Conservation (phyloP, 2,888 invertebrate genomes). For the Synanthedon vespiformis region DNA sequence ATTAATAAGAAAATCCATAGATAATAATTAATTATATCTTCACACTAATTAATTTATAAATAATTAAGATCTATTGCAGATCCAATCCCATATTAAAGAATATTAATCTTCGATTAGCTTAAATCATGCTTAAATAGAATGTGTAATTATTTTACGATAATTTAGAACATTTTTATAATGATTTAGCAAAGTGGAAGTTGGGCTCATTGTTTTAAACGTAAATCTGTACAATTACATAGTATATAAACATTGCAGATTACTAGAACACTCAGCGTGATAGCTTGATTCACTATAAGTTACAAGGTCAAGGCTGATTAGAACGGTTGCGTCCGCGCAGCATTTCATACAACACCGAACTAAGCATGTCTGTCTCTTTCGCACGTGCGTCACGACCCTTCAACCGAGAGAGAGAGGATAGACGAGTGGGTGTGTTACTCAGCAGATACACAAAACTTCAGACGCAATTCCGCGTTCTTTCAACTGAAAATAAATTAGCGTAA, state of each 20-base stretch:
- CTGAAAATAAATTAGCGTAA: slow-evolving; percentile 49
- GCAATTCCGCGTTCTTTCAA: slow-evolving; percentile 39
- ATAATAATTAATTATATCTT: too few species aligned
- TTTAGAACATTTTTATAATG: too few species aligned
- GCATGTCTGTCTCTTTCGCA: slow-evolving; percentile 28
- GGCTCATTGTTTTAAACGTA: neutral
- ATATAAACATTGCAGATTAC: slow-evolving; percentile 29
- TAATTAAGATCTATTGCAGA: too few species aligned
- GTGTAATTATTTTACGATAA: too few species aligned
- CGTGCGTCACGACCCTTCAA: slow-evolving; percentile 6
- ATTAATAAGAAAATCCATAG: too few species aligned
- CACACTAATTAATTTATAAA: too few species aligned
- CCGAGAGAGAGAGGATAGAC: slow-evolving; percentile 20
- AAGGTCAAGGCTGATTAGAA: slow-evolving; percentile 57
- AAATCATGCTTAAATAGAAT: too few species aligned
- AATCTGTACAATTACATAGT: neutral
- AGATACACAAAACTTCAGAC: slow-evolving; percentile 45
- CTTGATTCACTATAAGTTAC: slow-evolving; percentile 47
- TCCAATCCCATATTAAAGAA: too few species aligned
- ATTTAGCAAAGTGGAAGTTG: too few species aligned
- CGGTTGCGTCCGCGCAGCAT: slow-evolving; percentile 24
- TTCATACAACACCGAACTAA: slow-evolving; percentile 13
- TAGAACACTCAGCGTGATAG: slow-evolving; percentile 16
- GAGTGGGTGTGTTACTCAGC: slow-evolving; percentile 18
- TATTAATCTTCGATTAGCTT: too few species aligned